Evolutionary conservation across 37 sponge, comb jelly and placozoan species (phyloP), one percentile per base, ranked within the genome.

Genomic region (Geodia barretti): DNA sequence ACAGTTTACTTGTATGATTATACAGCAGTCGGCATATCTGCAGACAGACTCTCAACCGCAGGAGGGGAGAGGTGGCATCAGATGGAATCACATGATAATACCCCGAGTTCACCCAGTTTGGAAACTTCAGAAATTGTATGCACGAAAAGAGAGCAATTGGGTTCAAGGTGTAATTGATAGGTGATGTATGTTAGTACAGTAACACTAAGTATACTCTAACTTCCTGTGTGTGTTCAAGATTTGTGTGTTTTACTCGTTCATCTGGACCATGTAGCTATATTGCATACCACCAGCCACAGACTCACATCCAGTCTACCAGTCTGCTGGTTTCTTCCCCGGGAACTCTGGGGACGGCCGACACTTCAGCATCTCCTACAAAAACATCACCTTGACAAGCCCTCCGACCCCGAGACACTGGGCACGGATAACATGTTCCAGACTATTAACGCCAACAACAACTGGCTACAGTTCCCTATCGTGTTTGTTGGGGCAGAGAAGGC

Each of bases 61-160:
- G n/a, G n/a, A n/a, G n/a, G n/a, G n/a, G n/a, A n/a, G n/a, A n/a
- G n/a, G n/a, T n/a, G n/a, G 60, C 60, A 29, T 19, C 80, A n/a
- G 54, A 47, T 29, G 41, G 73, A n/a, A 11, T 81, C 37, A 41
- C 72, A 8, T 63, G 63, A 25, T 35, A 59, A 8, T 72, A 60
- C 39, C 82, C 82, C n/a, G 62, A 39, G 14, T 72, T 71, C 20
- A 2, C 30, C 3, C 60, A 71, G 26, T 72, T 81, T 72, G 82
- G 82, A n/a, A 73, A 81, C 29, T 81, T 81, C 63, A 72, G 62
- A 33, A 31, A 42, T n/a, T 5, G 37, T 81, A 37, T 47, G 14
- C 54, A 17, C 14, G 54, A 47, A 14, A 47, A 47, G 54, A 17
- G n/a, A n/a, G n/a, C n/a, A n/a, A n/a, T n/a, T n/a, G n/a, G n/a